Evolutionary conservation across 2,888 invertebrate species (phyloP), one percentile per base, ranked within the genome.

Genomic region (Liposcelis brunnea): DNA sequence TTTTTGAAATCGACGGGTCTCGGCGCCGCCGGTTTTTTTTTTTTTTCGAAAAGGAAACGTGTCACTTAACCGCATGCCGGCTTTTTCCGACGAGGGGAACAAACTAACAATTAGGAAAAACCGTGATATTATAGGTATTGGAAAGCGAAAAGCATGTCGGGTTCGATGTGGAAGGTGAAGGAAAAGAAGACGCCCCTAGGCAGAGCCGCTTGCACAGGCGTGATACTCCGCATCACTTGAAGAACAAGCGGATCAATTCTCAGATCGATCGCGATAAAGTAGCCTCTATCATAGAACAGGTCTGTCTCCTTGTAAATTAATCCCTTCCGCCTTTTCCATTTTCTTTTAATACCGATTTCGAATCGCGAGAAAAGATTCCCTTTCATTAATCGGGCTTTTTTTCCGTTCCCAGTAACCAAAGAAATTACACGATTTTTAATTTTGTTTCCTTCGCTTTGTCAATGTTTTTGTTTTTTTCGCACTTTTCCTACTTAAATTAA

Each of bases 151-250:
- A 70, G 52, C 74, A 72, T 54, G 81, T 77, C 55, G 80, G 76
- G 59, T 78, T 79, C 62, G 66, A 68, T 51, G 67, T 71, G 42
- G 65, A 64, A 61, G 59, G 55, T 61, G 59, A 67, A 49, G 68
- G 66, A 53, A 66, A 63, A 52, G 63, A 61, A 50, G 68, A 67
- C 49, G 61, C 62, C 43, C 62, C 68, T 51, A 69, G 70, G 54
- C 77, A 75, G 46, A 75, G 74, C 57, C 72, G 77, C 49, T 75
- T 91, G 49, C 81, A 87, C 61, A 76, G 85, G 49, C 79, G 97
- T 57, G 97, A 99, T 70, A 98, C 98, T 16, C 98, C 98, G 42
- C 97, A 99, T 72, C 95, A 98, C 66, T 75, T 94, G 60, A 97
- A 97, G 76, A 94, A 94, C 71, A 95, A 95, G 64, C 80, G 95